These are phyloP conservation scores for Mimumesa dahlbomi DNA, from an alignment of 2,888 invertebrate genomes.

Conservation along the genomic window DNA sequence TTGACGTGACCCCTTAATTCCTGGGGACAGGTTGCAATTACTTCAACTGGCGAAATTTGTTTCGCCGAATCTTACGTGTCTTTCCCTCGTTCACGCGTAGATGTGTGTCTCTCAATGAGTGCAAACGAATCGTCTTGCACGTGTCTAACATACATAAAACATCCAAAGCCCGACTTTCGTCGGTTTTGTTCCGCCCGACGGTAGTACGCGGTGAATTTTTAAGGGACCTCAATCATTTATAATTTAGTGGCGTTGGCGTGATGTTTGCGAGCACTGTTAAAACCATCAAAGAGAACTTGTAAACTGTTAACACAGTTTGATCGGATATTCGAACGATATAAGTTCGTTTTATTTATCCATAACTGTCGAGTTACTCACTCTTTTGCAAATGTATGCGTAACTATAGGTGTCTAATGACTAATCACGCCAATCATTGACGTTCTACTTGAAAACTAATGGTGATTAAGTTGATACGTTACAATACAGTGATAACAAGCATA, in stretches of 20 bases:
- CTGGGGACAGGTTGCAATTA: conserved; percentile 7
- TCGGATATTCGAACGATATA: too few relatives aligned
- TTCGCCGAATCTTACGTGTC: conserved; percentile 18
- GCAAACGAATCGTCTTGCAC: conserved; percentile 52
- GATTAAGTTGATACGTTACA: too few relatives aligned
- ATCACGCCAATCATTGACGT: too few relatives aligned
- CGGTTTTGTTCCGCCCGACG: conserved; percentile 13
- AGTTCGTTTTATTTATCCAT: too few relatives aligned
- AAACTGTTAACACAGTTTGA: too few relatives aligned
- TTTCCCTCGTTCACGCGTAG: conserved; percentile 33
- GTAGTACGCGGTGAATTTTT: conserved; percentile 26
- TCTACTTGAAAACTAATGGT: too few relatives aligned
- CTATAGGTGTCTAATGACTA: too few relatives aligned
- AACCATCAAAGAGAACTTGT: background rate
- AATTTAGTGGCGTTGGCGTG: conserved; percentile 21
- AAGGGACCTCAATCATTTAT: conserved; percentile 33
- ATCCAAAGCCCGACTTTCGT: conserved; percentile 42
- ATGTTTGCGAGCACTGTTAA: background rate
- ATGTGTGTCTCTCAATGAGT: conserved; percentile 39
- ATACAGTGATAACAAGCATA: too few relatives aligned
- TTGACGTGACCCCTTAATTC: conserved; percentile 19
- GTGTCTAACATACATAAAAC: conserved; percentile 41
- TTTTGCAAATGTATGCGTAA: too few relatives aligned
- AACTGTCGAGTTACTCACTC: too few relatives aligned
- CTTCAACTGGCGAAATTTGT: conserved; percentile 28